Evolutionary conservation across 2,888 invertebrate species (phyloP).

Genomic region (Eumacrocentrus americanus): DNA sequence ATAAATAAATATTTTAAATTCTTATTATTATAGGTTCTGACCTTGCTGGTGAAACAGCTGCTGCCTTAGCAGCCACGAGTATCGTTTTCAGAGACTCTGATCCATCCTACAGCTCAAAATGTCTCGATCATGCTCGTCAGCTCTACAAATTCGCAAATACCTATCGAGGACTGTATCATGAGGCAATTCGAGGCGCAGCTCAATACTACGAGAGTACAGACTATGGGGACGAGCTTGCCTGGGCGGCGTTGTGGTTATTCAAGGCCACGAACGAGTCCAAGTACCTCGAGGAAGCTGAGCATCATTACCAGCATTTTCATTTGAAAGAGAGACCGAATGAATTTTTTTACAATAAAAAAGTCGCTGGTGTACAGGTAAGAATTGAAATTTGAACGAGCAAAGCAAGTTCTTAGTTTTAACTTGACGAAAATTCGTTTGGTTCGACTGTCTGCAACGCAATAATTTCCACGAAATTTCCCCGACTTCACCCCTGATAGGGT

Average conservation of each 20-base stretch:
- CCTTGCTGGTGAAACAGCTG: constrained; percentile 68
- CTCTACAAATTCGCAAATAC: constrained; percentile 64
- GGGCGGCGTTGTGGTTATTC: constrained; percentile 67
- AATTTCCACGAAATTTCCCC: no score
- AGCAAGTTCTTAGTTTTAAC: no score
- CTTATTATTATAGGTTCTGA: constrained; percentile 63
- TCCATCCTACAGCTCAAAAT: constrained; percentile 58
- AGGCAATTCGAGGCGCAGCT: constrained; percentile 63
- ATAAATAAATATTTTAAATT: no score
- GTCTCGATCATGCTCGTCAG: constrained; percentile 63
- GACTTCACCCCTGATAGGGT: no score
- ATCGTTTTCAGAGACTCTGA: constrained; percentile 63
- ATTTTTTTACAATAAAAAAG: constrained; percentile 66
- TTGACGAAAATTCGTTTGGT: no score
- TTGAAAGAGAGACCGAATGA: constrained; percentile 63
- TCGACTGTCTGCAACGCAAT: no score
- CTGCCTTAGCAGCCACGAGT: constrained; percentile 66
- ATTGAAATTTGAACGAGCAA: no score
- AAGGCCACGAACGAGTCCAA: constrained; percentile 62
- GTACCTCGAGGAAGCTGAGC: constrained; percentile 63
- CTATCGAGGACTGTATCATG: constrained; percentile 64
- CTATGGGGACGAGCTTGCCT: constrained; percentile 66
- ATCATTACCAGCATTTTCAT: constrained; percentile 62
- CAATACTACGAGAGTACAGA: constrained; percentile 64
- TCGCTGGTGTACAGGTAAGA: constrained; percentile 67